These are phyloP conservation scores for Lasioglossum calceatum DNA, from an alignment of 2,888 invertebrate genomes.

Conservation along the genomic window DNA sequence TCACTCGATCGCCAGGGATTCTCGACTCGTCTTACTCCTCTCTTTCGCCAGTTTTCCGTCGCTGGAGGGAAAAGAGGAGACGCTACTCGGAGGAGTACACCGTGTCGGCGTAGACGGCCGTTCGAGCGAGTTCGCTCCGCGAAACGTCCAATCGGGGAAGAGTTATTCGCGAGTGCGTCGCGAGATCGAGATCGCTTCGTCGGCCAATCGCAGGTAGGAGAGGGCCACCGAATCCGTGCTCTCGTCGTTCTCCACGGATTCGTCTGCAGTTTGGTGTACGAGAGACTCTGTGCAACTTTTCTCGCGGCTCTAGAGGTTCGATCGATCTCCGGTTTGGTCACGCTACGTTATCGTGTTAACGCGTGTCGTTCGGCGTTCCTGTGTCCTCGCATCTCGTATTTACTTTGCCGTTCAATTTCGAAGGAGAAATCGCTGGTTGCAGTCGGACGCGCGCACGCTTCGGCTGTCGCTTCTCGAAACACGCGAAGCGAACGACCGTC, in stretches of 20 bases:
- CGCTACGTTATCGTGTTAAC: background rate
- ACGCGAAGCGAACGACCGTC: slow-evolving; percentile 19
- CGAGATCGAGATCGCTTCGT: background rate
- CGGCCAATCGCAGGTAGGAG: background rate
- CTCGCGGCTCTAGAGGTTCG: background rate
- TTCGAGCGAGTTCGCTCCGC: background rate
- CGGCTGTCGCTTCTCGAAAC: background rate
- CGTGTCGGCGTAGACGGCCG: slow-evolving; percentile 5
- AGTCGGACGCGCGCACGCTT: background rate
- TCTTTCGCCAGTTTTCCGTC: slow-evolving; percentile 46
- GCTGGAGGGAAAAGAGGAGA: slow-evolving; percentile 36
- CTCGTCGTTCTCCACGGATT: background rate
- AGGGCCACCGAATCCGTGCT: background rate
- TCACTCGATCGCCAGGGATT: slow-evolving; percentile 55
- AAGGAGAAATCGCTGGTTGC: background rate
- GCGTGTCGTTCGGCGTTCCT: too few relatives aligned
- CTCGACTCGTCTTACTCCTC: slow-evolving; percentile 65
- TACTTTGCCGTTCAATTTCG: background rate
- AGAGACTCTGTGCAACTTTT: slow-evolving; percentile 5
- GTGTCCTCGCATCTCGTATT: background rate
- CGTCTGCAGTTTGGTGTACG: background rate
- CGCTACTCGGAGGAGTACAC: background rate
- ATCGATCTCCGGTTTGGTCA: background rate
- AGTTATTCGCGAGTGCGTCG: background rate
- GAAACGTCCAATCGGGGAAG: slow-evolving; percentile 2